Base-by-base conservation (phyloP, 2,113 vertebrate species). In the Anguilla japonica region DNA sequence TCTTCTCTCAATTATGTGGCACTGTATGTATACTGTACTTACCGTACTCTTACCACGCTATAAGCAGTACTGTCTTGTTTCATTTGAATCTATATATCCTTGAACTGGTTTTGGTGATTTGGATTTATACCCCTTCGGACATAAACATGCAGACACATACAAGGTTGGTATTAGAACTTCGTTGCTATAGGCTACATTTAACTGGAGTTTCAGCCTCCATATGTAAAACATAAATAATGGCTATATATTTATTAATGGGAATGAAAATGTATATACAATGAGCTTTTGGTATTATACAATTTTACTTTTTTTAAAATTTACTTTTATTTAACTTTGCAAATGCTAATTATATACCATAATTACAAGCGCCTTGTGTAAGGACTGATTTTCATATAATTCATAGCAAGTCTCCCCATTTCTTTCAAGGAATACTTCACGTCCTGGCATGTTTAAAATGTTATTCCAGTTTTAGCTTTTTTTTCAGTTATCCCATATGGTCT, bases 11-110 rank as follows among this genome's bases (percentile, higher is more conserved):
- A 80, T 86, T 81, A 41, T 43, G 43, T 16, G n/a, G 71, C 41
- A n/a, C 26, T 34, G 81, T 85, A 88, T 79, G 86, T 84, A 87
- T 71, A 87, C 87, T 88, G 87, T 90, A 88, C 60, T 86, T 43
- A 89, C 87, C 84, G 75, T 87, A 86, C 15, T 81, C 86, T 89
- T 89, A 88, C 50, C 83, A 89, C 87, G 41, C 34, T 22, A 71
- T 26, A 14, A 41, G 22, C 83, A 67, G 2, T 67, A 3, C 3
- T 67, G 22, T 67, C 5, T 20, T 22, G 9, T 67, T 6, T 67
- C 5, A 75, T 34, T n/a, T 13, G 9, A 8, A 75, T 75, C n/a
- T 26, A 75, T 34, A 13, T 11, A 75, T 34, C 6, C n/a, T n/a
- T 34, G 9, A 29, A n/a, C 26, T 75, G 11, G n/a, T 22, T 71